Base-by-base conservation (phyloP, 2,888 invertebrate genomes). In the Patella caerulea region DNA sequence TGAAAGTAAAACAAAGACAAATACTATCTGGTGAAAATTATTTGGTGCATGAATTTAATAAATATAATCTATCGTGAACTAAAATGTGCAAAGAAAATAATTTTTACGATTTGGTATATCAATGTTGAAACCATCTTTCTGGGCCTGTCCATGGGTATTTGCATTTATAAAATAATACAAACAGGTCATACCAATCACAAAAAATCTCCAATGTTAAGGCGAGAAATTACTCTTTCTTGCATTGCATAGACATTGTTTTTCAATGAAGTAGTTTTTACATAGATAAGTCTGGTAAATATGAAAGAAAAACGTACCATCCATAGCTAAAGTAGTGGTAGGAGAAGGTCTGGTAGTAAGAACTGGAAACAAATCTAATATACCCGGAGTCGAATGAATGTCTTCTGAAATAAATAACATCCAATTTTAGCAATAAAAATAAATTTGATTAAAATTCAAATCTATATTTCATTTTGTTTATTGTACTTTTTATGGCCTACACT, bases 1-100 rank as follows among this genome's bases (percentile, higher is more conserved):
- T 80, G 75, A 24, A 75, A 78, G 17, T 71, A 15, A n/a, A 59
- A 9, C 71, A 2, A 73, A 55, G 17, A 54, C 19, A 72, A n/a
- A 54, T 54, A 19, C 11, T 45, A 4, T 45, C 0, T 9, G 7
- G 45, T 45, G 9, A 45, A 45, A 45, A 45, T 45, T 45, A 45
- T 9, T 45, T 45, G 45, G 9, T 45, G 7, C 9, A 9, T 9
- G 45, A 45, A 9, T 9, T 45, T 9, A 45, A 45, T 45, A 45
- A 45, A 45, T 45, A 45, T 45, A 45, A 45, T n/a, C 4, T 53
- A 45, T 34, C 19, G 52, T 17, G 72, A 24, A 72, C 12, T n/a
- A 72, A n/a, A 72, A 15, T n/a, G 12, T 56, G n/a, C 53, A 72
- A 55, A 4, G 59, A 12, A 74, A 59, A 52, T 14, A 76, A 76